Evolutionary conservation across 2,888 invertebrate species (phyloP).

Genomic region (Germaria angustata): DNA sequence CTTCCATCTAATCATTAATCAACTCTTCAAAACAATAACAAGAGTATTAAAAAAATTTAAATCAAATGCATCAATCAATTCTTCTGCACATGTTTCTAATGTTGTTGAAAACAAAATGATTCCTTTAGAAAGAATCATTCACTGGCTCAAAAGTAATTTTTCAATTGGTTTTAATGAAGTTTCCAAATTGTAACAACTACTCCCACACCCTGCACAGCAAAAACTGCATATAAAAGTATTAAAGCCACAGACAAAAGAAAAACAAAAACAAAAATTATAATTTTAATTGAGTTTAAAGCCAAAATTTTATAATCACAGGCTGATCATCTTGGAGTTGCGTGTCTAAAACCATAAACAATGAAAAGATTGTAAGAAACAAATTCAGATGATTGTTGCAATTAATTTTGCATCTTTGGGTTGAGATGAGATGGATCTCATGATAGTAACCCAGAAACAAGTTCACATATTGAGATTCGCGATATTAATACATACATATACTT

Average conservation of each 20-base stretch:
- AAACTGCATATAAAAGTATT: conserved; percentile 52
- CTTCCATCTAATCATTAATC: too few relatives aligned
- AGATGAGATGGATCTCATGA: conserved; percentile 56
- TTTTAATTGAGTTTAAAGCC: conserved; percentile 24
- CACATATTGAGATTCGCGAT: conserved; percentile 51
- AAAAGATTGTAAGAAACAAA: conserved; percentile 28
- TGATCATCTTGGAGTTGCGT: conserved; percentile 35
- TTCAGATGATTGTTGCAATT: conserved; percentile 35
- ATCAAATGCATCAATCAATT: too few relatives aligned
- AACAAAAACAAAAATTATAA: neutral
- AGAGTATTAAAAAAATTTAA: too few relatives aligned
- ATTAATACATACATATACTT: too few relatives aligned
- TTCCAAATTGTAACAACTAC: conserved; percentile 41
- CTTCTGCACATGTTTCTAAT: too few relatives aligned
- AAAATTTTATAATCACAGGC: conserved; percentile 1
- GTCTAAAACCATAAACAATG: conserved; percentile 17
- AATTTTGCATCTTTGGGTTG: conserved; percentile 7
- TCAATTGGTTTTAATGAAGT: conserved; percentile 39
- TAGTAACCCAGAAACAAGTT: conserved; percentile 66
- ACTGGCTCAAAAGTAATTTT: neutral
- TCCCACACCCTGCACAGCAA: conserved; percentile 25
- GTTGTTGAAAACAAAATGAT: too few relatives aligned
- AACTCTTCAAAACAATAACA: too few relatives aligned
- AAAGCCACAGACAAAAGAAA: neutral
- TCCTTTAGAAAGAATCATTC: neutral